phyloP scores from a whole-genome alignment of 2,113 vertebrate species.

The Tauraco erythrolophus region DNA sequence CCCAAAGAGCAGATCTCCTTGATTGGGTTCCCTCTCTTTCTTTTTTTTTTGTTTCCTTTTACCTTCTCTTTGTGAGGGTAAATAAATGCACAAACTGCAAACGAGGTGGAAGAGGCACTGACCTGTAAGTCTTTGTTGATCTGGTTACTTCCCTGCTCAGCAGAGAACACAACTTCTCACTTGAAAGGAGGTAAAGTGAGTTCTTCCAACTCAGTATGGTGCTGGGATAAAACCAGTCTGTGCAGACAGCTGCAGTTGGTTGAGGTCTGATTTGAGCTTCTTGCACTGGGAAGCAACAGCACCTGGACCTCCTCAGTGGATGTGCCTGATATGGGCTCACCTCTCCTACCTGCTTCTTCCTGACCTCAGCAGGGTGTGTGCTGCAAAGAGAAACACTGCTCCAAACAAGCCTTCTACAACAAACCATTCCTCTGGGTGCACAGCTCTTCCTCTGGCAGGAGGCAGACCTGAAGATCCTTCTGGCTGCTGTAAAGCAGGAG shows the following conservation, averaged over 20 bases:
- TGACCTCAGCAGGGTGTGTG: not conserved
- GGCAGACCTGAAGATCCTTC: not conserved
- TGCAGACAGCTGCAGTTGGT: not conserved
- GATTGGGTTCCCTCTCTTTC: accelerated
- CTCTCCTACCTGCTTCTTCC: not conserved
- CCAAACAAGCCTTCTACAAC: not conserved
- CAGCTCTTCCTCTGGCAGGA: not conserved
- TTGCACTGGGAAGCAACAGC: not conserved
- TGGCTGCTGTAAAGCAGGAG: not conserved
- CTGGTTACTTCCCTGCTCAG: not conserved
- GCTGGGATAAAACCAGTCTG: not conserved
- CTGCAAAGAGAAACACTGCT: not conserved
- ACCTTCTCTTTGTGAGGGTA: slow-evolving; percentile 46
- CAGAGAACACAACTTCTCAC: not conserved
- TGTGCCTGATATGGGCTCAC: not conserved
- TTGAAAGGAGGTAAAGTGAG: not conserved
- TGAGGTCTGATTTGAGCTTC: not conserved
- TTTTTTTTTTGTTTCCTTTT: not conserved
- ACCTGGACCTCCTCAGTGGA: not conserved
- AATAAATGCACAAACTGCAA: slow-evolving; percentile 44
- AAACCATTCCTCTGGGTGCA: not conserved
- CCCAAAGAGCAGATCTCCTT: not conserved
- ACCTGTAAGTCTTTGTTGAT: slow-evolving; percentile 42
- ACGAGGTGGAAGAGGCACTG: slow-evolving; percentile 42
- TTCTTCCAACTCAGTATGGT: not conserved